Percentiles rank a stretch among this genome's conserved stretches.
phyloP scores from a whole-genome alignment of 2,797 vertebrate species.

The Spatula versicolor region DNA sequence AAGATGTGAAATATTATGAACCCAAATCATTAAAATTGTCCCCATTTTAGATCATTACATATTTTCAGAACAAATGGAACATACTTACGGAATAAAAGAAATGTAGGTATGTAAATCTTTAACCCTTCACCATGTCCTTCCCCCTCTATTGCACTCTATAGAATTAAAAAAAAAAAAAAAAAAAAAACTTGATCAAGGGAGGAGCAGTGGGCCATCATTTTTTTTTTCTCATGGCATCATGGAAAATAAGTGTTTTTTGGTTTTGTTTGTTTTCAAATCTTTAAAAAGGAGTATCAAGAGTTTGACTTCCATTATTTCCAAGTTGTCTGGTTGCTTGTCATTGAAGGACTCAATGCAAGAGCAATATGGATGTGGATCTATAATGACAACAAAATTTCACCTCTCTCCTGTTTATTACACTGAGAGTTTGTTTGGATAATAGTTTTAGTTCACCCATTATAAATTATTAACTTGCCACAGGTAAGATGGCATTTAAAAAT shows the following conservation, averaged over 20 bases:
- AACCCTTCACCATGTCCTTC: background rate
- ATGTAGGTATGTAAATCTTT: conserved; percentile 19
- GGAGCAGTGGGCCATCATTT: background rate
- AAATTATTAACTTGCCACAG: background rate
- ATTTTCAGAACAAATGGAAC: conserved; percentile 57
- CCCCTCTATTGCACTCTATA: background rate
- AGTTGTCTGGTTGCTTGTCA: background rate
- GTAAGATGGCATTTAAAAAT: background rate
- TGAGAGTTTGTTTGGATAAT: background rate
- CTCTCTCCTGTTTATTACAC: background rate
- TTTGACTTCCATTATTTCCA: background rate
- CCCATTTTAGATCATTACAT: conserved; percentile 53
- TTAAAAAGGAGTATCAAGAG: background rate
- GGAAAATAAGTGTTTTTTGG: background rate
- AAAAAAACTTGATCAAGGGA: background rate
- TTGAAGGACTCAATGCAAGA: background rate
- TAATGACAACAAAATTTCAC: background rate
- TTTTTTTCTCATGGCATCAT: background rate
- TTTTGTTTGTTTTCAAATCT: background rate
- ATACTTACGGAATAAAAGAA: conserved; percentile 15
- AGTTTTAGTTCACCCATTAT: background rate
- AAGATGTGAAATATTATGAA: conserved; percentile 50
- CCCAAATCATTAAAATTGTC: conserved; percentile 58
- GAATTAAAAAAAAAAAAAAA: background rate
- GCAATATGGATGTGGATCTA: background rate